These are phyloP conservation scores for Holothuria leucospilota DNA, from an alignment of 53 echinoderm and acorn worm species.

Conservation along the genomic window DNA sequence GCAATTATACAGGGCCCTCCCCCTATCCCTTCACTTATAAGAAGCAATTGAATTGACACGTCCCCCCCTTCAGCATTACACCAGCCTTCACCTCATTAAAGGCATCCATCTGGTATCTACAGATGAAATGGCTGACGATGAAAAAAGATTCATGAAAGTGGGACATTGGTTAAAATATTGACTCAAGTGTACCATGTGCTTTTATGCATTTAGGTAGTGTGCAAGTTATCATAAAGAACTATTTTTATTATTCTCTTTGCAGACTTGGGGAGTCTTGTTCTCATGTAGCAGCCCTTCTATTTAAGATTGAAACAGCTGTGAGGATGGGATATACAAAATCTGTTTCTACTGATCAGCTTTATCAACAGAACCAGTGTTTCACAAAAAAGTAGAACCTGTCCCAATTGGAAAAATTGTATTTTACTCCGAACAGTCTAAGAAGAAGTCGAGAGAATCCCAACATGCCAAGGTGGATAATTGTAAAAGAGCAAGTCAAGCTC, in stretches of 20 bases:
- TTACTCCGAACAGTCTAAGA: not conserved
- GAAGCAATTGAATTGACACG: too few relatives aligned
- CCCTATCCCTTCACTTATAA: not conserved
- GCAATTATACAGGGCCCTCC: not conserved
- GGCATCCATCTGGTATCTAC: too few relatives aligned
- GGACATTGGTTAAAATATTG: not conserved
- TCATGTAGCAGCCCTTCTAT: slow-evolving; percentile 54
- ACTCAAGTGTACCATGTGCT: not conserved
- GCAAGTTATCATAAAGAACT: not conserved
- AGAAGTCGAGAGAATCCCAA: not conserved
- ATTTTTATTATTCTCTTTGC: slow-evolving; percentile 23
- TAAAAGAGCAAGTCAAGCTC: not conserved
- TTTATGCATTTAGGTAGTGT: not conserved
- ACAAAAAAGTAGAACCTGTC: not conserved
- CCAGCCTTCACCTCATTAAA: too few relatives aligned
- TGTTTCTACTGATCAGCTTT: slow-evolving; percentile 53
- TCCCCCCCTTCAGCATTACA: too few relatives aligned
- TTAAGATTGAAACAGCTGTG: slow-evolving; percentile 58
- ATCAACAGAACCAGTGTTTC: slow-evolving; percentile 49
- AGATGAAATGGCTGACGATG: too few relatives aligned
- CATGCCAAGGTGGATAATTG: not conserved
- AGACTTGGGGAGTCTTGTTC: slow-evolving; percentile 65
- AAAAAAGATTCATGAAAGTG: too few relatives aligned
- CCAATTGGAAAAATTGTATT: not conserved
- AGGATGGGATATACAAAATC: slow-evolving; percentile 46